These are phyloP conservation scores for Philaenus spumarius DNA, from an alignment of 1,140 invertebrate species.

Conservation along the genomic window DNA sequence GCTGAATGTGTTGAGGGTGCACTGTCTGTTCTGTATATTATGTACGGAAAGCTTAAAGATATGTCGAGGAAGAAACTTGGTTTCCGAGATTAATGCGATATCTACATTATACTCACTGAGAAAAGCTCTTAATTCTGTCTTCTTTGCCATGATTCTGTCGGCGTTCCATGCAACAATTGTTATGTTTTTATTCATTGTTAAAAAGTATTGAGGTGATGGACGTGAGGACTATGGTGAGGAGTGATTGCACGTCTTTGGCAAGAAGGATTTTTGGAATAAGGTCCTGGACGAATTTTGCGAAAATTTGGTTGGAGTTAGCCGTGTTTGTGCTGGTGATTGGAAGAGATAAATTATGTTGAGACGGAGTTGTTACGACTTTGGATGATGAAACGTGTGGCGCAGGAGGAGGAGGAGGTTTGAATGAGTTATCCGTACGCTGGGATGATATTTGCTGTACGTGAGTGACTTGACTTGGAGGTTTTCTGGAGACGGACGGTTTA, in stretches of 20 bases:
- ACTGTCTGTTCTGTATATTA: neutral
- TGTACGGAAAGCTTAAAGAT: neutral
- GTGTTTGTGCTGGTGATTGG: too few species aligned
- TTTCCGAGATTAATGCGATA: neutral
- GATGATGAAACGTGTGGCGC: neutral
- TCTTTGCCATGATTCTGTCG: neutral
- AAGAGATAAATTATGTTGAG: neutral
- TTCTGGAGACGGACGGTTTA: neutral
- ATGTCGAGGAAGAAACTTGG: neutral
- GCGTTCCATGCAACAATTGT: neutral
- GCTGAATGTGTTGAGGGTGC: neutral
- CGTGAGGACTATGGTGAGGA: neutral
- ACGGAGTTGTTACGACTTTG: neutral
- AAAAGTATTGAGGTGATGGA: neutral
- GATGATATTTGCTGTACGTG: too few species aligned
- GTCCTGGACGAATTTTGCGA: neutral
- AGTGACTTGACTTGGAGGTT: too few species aligned
- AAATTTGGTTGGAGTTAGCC: neutral
- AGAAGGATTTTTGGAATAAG: neutral
- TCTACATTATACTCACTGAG: neutral
- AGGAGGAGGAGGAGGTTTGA: neutral
- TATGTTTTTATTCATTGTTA: neutral
- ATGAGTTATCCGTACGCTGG: neutral
- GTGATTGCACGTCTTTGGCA: neutral
- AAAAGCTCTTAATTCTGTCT: neutral